Percentiles rank a stretch among this genome's conserved stretches.
phyloP scores from a whole-genome alignment of 2,113 vertebrate genomes.

The Varanus komodoensis region DNA sequence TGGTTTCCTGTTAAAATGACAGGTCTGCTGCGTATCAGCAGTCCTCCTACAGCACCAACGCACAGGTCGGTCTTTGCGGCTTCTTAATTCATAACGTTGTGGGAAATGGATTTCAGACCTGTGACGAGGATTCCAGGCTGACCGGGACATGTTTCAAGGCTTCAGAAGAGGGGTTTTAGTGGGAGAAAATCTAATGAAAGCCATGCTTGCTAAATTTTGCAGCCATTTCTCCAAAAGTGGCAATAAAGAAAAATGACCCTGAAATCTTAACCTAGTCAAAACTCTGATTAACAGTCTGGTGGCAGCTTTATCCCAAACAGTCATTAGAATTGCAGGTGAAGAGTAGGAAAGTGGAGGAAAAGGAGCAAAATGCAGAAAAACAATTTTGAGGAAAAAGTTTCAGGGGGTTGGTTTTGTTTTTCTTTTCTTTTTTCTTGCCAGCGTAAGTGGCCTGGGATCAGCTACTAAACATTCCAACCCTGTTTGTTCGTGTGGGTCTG shows the following conservation, averaged over 20 bases:
- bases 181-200: slow-evolving; percentile 45
- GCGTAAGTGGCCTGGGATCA: not conserved
- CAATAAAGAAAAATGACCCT: slow-evolving; percentile 44
- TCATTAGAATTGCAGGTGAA: not conserved
- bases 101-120: slow-evolving; percentile 67
- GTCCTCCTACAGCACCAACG: slow-evolving; percentile 61
- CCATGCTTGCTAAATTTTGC: slow-evolving; percentile 53
- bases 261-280: not conserved
- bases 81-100: slow-evolving; percentile 72
- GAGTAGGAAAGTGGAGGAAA: accelerated
- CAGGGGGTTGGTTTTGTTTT: too few relatives aligned
- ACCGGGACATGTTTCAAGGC: slow-evolving; percentile 49
- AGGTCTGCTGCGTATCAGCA: slow-evolving; percentile 73
- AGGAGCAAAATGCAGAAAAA: not conserved
- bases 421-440: not conserved
- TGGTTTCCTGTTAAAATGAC: slow-evolving; percentile 82
- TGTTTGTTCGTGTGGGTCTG: not conserved
- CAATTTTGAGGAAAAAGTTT: slow-evolving; percentile 4
- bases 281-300: not conserved
- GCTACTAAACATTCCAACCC: not conserved
- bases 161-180: slow-evolving; percentile 14
- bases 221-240: slow-evolving; percentile 30
- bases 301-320: not conserved
- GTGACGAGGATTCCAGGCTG: slow-evolving; percentile 62
- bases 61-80: slow-evolving; percentile 68